Conservation (phyloP, 2,888 invertebrate species). For the Xestia sexstrigata region DNA sequence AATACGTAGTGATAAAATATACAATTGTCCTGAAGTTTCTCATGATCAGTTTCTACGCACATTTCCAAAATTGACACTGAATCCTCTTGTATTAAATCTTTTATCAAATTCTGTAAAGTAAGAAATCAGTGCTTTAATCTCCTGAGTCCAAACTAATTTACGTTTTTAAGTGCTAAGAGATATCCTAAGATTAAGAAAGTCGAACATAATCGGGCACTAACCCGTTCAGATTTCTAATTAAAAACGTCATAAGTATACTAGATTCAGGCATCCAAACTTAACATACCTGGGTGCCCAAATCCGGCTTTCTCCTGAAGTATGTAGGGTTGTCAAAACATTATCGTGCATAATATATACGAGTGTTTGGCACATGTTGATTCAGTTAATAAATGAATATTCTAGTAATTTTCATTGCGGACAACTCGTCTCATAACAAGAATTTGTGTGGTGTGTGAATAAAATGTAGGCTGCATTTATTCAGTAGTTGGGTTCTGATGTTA, state of each 20-base stretch:
- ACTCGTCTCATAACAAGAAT: neutral
- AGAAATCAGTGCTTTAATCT: neutral
- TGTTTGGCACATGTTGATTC: constrained; percentile 8
- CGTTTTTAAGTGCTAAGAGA: neutral
- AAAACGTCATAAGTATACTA: constrained; percentile 24
- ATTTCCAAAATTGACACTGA: neutral
- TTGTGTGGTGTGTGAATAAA: too few relatives aligned
- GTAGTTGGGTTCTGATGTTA: too few relatives aligned
- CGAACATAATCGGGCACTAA: constrained; percentile 1
- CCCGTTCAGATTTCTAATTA: constrained; percentile 17
- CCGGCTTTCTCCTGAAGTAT: constrained; percentile 32
- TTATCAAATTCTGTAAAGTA: neutral
- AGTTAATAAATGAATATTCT: neutral
- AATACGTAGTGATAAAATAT: neutral
- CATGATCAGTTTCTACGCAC: neutral
- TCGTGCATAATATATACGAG: neutral
- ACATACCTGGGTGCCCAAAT: neutral
- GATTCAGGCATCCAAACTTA: constrained; percentile 4
- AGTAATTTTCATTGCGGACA: neutral
- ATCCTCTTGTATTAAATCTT: neutral
- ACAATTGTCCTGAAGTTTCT: neutral
- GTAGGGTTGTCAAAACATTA: constrained; percentile 2
- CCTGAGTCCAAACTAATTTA: neutral
- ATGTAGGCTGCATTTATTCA: too few relatives aligned
- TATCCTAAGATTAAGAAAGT: neutral